These are phyloP conservation scores for Anas bahamensis DNA, from an alignment of 2,797 vertebrate species.

Conservation along the genomic window DNA sequence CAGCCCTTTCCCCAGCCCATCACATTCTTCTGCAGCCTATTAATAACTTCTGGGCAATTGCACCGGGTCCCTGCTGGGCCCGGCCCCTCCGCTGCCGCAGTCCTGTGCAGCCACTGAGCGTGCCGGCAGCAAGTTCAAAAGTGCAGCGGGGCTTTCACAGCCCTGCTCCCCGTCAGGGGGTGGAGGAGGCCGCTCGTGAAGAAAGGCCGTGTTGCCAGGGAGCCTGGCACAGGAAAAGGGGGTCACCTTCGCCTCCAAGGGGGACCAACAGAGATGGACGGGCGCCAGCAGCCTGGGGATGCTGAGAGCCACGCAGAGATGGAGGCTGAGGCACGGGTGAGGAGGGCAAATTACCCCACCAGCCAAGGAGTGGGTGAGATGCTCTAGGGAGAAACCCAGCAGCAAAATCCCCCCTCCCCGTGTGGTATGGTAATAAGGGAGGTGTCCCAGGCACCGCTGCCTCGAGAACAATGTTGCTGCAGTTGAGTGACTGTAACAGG, in stretches of 20 bases:
- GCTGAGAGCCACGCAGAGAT: not conserved
- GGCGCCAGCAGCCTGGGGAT: not conserved
- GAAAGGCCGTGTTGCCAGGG: conserved; percentile 60
- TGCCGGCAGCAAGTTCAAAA: conserved; percentile 67
- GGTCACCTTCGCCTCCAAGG: conserved; percentile 47
- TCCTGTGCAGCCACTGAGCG: conserved; percentile 44
- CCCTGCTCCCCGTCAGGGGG: conserved; percentile 46
- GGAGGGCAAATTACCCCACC: not conserved
- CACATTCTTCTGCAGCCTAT: conserved; percentile 69
- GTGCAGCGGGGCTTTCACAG: conserved; percentile 61
- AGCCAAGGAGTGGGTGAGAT: not conserved
- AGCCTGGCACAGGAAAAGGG: conserved; percentile 63
- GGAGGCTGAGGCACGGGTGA: not conserved
- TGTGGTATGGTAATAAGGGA: conserved; percentile 37
- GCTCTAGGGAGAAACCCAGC: not conserved
- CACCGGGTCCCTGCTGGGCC: conserved; percentile 62
- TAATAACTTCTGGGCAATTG: conserved; percentile 76
- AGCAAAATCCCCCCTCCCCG: not conserved
- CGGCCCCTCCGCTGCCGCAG: conserved; percentile 20
- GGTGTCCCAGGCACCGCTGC: conserved; percentile 25
- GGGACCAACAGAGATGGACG: not conserved
- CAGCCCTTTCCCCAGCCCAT: conserved; percentile 14
- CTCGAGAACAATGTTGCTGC: conserved; percentile 65
- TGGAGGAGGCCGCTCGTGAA: conserved; percentile 50
- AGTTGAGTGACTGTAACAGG: conserved; percentile 67